phyloP scores from a whole-genome alignment of 2,888 invertebrate genomes.

The Cerceris ruficornis region DNA sequence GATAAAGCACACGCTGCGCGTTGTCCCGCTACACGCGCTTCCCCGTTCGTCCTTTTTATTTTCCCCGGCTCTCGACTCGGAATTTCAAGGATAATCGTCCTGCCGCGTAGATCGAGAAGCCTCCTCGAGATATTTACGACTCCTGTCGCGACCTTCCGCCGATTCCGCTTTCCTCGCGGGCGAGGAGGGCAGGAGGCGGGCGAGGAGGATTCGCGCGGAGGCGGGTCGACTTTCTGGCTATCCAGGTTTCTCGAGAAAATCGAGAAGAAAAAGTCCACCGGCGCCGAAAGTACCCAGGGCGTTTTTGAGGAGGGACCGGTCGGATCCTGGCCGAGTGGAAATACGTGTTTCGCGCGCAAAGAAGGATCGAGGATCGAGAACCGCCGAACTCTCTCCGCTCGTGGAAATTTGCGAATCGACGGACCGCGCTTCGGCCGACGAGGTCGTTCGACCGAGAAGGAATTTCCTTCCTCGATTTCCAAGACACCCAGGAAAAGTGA shows the following conservation, averaged over 20 bases:
- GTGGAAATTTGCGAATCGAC: too few relatives aligned
- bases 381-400: too few relatives aligned
- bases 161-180: background rate
- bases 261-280: background rate
- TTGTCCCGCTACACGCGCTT: background rate
- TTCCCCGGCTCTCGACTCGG: background rate
- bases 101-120: slow-evolving; percentile 11
- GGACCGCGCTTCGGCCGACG: too few relatives aligned
- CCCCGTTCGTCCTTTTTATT: slow-evolving; percentile 4
- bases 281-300: background rate
- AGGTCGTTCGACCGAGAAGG: background rate
- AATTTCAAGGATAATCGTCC: slow-evolving; percentile 41
- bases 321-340: too few relatives aligned
- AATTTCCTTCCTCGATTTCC: too few relatives aligned
- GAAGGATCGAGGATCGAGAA: too few relatives aligned
- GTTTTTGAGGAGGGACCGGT: too few relatives aligned
- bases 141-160: slow-evolving; percentile 2
- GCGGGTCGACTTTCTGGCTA: background rate
- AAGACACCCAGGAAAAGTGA: too few relatives aligned
- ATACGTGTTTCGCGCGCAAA: too few relatives aligned
- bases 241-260: background rate
- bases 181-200: too few relatives aligned
- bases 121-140: slow-evolving; percentile 34
- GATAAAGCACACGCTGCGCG: background rate
- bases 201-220: background rate